A percentile compares a stretch with the other conserved stretches of the same genome.
Conservation (phyloP, 1,140 invertebrate species). For the Macrobrachium rosenbergii region DNA sequence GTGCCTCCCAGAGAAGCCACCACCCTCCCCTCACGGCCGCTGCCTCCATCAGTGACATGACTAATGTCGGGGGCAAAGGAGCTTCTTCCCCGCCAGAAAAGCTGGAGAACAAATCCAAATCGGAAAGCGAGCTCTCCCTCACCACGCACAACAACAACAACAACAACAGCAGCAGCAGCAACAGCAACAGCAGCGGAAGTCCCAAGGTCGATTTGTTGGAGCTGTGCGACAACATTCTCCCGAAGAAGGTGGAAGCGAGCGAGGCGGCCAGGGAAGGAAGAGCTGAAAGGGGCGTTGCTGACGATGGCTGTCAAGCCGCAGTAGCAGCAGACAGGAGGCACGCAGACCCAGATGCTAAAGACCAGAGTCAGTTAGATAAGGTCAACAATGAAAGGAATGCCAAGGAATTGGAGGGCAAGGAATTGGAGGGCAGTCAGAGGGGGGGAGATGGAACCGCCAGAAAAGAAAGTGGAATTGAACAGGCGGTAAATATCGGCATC, state of each 20-base stretch:
- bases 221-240: background rate
- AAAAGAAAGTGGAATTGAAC: background rate
- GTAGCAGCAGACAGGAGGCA: background rate
- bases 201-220: slow-evolving; percentile 21
- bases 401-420: slow-evolving; percentile 4
- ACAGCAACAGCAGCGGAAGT: slow-evolving; percentile 11
- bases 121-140: slow-evolving; percentile 52
- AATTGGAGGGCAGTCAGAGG: background rate
- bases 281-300: background rate
- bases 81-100: slow-evolving; percentile 46
- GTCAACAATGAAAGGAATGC: background rate
- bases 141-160: slow-evolving; percentile 6
- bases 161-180: slow-evolving; percentile 1
- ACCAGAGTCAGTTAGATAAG: slow-evolving; percentile 1
- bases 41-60: slow-evolving; percentile 54
- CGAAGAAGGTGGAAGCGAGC: background rate
- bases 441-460: background rate
- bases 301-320: background rate
- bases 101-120: slow-evolving; percentile 56
- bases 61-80: slow-evolving; percentile 52
- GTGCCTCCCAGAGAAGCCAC: slow-evolving; percentile 35
- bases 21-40: slow-evolving; percentile 38
- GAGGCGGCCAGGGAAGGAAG: background rate
- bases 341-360: background rate
- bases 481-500: too few species aligned